A percentile compares a stretch with the other conserved stretches of the same genome.
Conservation (phyloP, 2,113 vertebrate genomes). For the Butorides virescens region DNA sequence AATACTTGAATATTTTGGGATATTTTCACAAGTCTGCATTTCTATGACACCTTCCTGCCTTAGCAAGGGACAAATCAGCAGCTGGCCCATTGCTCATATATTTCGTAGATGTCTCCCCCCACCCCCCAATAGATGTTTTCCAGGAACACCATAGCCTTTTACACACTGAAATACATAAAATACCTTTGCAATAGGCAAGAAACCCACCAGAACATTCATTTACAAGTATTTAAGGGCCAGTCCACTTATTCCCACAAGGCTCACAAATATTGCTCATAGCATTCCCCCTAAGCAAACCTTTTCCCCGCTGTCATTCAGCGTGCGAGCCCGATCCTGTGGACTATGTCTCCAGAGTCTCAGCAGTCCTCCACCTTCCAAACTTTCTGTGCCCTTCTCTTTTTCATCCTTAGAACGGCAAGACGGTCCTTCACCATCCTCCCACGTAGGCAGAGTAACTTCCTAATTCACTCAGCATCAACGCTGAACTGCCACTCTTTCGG, state of each 20-base stretch:
- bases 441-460: background rate
- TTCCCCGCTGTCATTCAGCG: background rate
- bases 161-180: background rate
- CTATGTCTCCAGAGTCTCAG: background rate
- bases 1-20: background rate
- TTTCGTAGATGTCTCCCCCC: fast-evolving
- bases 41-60: background rate
- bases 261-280: background rate
- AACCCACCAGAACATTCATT: background rate
- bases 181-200: background rate
- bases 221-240: background rate
- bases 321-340: background rate
- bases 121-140: background rate
- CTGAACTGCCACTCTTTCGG: background rate
- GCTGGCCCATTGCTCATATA: background rate
- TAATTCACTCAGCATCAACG: background rate
- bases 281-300: background rate
- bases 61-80: background rate
- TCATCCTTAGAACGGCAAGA: background rate
- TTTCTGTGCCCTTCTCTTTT: background rate
- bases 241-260: background rate
- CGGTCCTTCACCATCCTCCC: background rate
- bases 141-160: background rate
- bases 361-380: background rate
- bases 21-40: background rate